These are phyloP conservation scores for Anhinga rufa DNA, from an alignment of 2,113 vertebrate genomes.

Conservation along the genomic window DNA sequence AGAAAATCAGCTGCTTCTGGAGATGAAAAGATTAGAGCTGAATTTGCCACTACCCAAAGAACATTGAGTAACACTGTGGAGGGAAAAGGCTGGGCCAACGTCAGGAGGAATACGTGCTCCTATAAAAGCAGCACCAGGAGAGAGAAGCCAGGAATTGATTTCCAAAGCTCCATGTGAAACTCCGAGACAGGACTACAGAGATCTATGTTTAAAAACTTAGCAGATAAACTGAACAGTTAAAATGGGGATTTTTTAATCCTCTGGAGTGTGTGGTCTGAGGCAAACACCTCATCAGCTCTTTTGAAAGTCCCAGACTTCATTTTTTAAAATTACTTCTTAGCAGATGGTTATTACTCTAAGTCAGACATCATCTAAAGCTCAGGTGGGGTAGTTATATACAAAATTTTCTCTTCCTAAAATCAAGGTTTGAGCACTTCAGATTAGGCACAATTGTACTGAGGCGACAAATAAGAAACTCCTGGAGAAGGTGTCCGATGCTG, in stretches of 20 bases:
- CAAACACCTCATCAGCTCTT: neutral
- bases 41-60: neutral
- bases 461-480: neutral
- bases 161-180: neutral
- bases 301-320: neutral
- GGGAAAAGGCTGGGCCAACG: neutral
- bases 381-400: neutral
- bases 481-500: neutral
- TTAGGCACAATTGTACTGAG: neutral
- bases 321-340: neutral
- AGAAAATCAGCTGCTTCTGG: neutral
- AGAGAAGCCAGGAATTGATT: neutral
- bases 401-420: neutral
- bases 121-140: neutral
- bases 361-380: neutral
- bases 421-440: neutral
- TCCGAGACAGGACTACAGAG: neutral
- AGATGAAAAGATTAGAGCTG: neutral
- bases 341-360: neutral
- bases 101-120: neutral
- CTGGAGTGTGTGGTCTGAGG: neutral
- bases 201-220: neutral
- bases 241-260: neutral
- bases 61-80: neutral
- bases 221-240: neutral